phyloP scores from a whole-genome alignment of 1,140 invertebrate genomes.

The Amyelois transitella region DNA sequence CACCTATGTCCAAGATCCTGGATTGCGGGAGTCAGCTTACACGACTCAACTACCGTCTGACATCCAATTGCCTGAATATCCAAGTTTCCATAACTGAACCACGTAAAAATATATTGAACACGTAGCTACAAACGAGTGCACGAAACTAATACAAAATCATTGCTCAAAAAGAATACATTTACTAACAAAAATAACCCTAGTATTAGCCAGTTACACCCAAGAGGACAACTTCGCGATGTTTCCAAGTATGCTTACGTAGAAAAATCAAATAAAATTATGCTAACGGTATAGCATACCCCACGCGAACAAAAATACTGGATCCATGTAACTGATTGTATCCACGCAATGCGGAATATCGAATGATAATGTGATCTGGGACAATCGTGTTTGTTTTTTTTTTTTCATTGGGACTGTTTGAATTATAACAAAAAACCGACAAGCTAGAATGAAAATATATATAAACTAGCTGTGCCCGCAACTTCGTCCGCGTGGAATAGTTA shows the following conservation, averaged over 20 bases:
- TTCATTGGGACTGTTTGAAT: not conserved
- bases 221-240: not conserved
- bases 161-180: not conserved
- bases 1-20: too few species aligned
- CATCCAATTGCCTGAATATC: too few species aligned
- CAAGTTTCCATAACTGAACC: too few species aligned
- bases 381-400: not conserved
- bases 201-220: not conserved
- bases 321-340: conserved; percentile 31
- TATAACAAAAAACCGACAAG: not conserved
- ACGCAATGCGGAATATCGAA: conserved; percentile 33
- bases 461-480: too few species aligned
- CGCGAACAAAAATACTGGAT: conserved; percentile 20
- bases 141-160: not conserved
- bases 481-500: too few species aligned
- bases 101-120: not conserved
- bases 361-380: not conserved
- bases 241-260: not conserved
- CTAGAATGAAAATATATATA: too few species aligned
- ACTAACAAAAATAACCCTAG: not conserved
- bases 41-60: too few species aligned
- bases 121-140: not conserved
- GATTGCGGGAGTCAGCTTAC: too few species aligned
- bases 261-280: conserved; percentile 26
- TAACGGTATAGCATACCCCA: conserved; percentile 29